Evolutionary conservation across 2,888 invertebrate species (phyloP).

Genomic region (Chaetogeoica ovagalla): DNA sequence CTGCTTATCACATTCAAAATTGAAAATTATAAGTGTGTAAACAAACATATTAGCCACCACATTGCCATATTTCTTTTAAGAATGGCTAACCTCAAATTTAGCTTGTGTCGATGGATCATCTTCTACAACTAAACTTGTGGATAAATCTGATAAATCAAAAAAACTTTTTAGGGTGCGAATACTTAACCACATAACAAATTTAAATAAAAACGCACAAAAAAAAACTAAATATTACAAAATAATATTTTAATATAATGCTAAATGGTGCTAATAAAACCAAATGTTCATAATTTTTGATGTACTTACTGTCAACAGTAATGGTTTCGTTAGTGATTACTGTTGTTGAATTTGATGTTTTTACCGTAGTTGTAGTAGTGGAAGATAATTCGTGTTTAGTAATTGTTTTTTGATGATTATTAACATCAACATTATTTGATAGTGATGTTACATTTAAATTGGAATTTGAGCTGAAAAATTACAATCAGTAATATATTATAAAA

Average conservation of each 20-base stretch:
- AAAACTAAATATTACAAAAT: constrained; percentile 13
- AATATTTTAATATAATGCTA: not conserved
- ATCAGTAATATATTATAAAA: not conserved
- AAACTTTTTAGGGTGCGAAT: constrained; percentile 48
- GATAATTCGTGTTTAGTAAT: constrained; percentile 41
- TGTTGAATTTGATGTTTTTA: constrained; percentile 49
- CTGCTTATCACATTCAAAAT: constrained; percentile 9
- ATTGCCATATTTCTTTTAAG: constrained; percentile 39
- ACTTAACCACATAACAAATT: constrained; percentile 22
- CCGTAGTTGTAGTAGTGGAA: constrained; percentile 35
- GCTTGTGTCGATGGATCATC: constrained; percentile 45
- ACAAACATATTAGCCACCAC: constrained; percentile 33
- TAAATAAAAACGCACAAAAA: constrained; percentile 17
- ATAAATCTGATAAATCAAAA: constrained; percentile 50
- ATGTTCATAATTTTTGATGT: not conserved
- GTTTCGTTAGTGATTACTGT: constrained; percentile 45
- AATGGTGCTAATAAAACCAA: not conserved
- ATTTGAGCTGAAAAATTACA: constrained; percentile 25
- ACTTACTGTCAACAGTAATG: constrained; percentile 44
- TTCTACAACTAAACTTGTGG: constrained; percentile 52
- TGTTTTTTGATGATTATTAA: constrained; percentile 42
- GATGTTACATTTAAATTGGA: constrained; percentile 44
- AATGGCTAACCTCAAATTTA: constrained; percentile 49
- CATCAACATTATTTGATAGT: constrained; percentile 36
- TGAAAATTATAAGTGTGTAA: constrained; percentile 14